Evolutionary conservation across 2,797 vertebrate genomes (phyloP), one percentile per base, ranked within the genome.

Genomic region (Trachops cirrhosus): DNA sequence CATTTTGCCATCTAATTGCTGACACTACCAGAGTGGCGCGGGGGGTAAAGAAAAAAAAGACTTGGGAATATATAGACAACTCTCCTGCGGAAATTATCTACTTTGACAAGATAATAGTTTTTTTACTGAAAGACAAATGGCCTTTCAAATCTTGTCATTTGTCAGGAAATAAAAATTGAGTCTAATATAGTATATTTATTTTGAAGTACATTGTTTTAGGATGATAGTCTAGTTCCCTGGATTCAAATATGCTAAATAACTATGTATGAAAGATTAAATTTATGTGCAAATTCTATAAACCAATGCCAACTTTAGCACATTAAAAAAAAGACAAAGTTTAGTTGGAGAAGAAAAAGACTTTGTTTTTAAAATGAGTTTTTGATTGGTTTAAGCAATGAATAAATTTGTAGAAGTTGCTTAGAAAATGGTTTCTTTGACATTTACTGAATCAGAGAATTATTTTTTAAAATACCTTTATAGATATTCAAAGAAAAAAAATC

Each of bases 191-290:
- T 91, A 44, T 89, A 91, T 92, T 95, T 97, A 97, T 97, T 95
- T 93, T 96, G 59, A 93, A 90, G 87, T 87, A 64, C 50, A 92
- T 96, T 96, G 52, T 94, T 97, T 97, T 77, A 97, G n/a, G 21
- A 89, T 95, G 52, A 86, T 90, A 89, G 46, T 71, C 11, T 92
- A 48, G 19, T 80, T 91, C 32, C 41, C n/a, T 92, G 94, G 82
- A 89, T 95, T 92, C 93, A 89, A 91, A 34, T 68, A 90, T 86
- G 86, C 50, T 96, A 91, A 97, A 97, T 95, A 94, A 77, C 44
- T 41, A 54, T 91, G 48, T 74, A 91, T 46, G 83, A 80, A 93
- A 74, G 26, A 95, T 52, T 67, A 96, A 82, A 96, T 96, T 80
- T 89, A 95, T 48, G 16, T 93, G 39, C n/a, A 91, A 22, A 70